Evolutionary conservation across 2,797 vertebrate genomes (phyloP).

Genomic region (Xyrichtys novacula): DNA sequence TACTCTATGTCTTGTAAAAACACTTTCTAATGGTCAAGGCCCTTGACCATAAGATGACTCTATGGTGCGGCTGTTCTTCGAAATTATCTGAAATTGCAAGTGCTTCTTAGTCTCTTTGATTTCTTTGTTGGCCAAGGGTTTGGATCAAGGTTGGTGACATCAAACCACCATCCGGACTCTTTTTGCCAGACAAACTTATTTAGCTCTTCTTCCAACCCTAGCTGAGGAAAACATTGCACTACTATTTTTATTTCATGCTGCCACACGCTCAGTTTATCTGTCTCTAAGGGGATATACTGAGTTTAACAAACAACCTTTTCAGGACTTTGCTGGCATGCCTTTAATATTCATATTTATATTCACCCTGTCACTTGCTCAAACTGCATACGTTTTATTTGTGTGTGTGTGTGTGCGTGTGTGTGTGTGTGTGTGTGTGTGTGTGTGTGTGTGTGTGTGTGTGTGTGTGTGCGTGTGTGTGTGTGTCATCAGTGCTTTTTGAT

Average conservation of each 20-base stretch:
- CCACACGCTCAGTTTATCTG: constrained; percentile 3
- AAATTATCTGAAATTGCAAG: too few relatives aligned
- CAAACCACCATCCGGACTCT: background rate
- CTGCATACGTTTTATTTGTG: background rate
- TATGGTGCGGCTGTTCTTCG: too few relatives aligned
- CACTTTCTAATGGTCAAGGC: too few relatives aligned
- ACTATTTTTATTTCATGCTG: constrained; percentile 8
- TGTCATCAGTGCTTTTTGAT: too few relatives aligned
- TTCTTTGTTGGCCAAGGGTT: background rate
- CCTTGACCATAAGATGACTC: too few relatives aligned
- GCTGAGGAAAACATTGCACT: background rate
- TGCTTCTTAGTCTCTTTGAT: too few relatives aligned
- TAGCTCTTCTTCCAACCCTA: background rate
- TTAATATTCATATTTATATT: background rate
- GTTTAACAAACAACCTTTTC: constrained; percentile 5
- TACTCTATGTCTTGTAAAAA: too few relatives aligned
- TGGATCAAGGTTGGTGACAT: background rate
- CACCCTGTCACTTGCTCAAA: background rate
- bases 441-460: too few relatives aligned
- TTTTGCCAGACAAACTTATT: constrained; percentile 14
- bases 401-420: too few relatives aligned
- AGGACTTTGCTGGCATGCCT: background rate
- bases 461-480: too few relatives aligned
- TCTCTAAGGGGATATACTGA: constrained; percentile 4
- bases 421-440: too few relatives aligned